Evolutionary conservation across 2,888 invertebrate genomes (phyloP), one percentile per base, ranked within the genome.

Genomic region (Tigriopus californicus): DNA sequence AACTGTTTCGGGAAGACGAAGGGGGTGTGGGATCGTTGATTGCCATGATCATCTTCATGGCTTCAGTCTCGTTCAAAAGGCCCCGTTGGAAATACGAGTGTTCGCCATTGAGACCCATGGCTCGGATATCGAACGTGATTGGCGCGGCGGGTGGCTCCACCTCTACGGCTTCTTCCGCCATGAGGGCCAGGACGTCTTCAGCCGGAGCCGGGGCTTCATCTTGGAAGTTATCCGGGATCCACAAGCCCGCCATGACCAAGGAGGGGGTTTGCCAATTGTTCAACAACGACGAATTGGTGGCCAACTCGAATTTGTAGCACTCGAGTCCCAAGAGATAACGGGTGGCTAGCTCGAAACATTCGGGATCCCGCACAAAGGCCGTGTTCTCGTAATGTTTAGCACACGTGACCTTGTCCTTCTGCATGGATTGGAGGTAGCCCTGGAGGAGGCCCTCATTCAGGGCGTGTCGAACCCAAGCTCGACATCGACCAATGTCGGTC

Each of bases 241-340:
- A 88, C 57, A 88, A 75, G 4, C 90, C 91, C 13, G 89, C 84
- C 66, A 90, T 72, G 68, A 85, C 77, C 44, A 94, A 72, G 1
- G 91, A 83, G 46, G 83, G 80, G 65, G 82, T 80, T 0, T 85
- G 82, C 94, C 94, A 95, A 60, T 80, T 79, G 71, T 94, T 94
- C 0, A 94, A 73, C 24, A 91, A 74, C 68, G 88, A 88, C 1
- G 87, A 85, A 73, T 89, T 89, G 65, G 78, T 80, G 0, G 87
- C 85, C 65, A 88, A 72, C 65, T 81, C 77, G 62, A 86, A 83
- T 58, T 80, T 66, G 25, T 73, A 67, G 13, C 69, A 65, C 68
- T 87, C 85, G 42, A 89, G 73, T 18, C 83, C 85, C 68, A 84
- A 82, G 60, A 89, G 73, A 8, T 85, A 75, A 66, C 80, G 79